Conservation (phyloP, 2,797 vertebrate species). For the Anisognathus igniventris region DNA sequence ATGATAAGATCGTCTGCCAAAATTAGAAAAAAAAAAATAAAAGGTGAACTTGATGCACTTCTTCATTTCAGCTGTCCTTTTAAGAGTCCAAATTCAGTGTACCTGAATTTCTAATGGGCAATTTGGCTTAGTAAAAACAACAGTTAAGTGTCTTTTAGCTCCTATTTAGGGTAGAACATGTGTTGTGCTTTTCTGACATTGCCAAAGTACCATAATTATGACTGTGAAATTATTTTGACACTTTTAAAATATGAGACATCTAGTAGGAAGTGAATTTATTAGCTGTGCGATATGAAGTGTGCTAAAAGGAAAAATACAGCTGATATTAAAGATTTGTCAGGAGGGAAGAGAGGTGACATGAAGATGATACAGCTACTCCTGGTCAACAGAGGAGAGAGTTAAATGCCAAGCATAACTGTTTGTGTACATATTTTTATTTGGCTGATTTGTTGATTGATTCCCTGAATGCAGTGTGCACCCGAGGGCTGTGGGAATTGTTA, state of each 20-base stretch:
- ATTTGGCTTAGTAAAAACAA: background rate
- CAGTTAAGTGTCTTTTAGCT: background rate
- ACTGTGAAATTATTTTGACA: slow-evolving; percentile 51
- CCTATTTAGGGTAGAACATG: background rate
- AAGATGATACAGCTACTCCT: background rate
- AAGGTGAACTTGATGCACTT: background rate
- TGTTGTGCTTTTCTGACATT: slow-evolving; percentile 5
- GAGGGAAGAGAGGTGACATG: background rate
- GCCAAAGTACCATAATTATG: slow-evolving; percentile 21
- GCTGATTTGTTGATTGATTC: background rate
- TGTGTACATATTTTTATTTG: background rate
- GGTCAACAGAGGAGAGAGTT: background rate
- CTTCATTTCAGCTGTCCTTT: background rate
- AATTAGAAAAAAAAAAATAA: background rate
- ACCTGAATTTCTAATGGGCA: background rate
- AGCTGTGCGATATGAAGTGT: background rate
- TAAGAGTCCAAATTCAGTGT: background rate
- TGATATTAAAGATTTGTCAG: background rate
- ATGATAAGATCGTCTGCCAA: rapidly evolving
- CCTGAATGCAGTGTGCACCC: background rate
- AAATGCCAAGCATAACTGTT: background rate
- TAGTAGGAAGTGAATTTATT: slow-evolving; percentile 14
- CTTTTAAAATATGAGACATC: slow-evolving; percentile 26
- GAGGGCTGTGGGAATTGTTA: background rate
- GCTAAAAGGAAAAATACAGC: background rate